Percentiles rank a stretch among this genome's conserved stretches.
Conservation (phyloP, 2,797 vertebrate genomes). For the Chanos chanos region DNA sequence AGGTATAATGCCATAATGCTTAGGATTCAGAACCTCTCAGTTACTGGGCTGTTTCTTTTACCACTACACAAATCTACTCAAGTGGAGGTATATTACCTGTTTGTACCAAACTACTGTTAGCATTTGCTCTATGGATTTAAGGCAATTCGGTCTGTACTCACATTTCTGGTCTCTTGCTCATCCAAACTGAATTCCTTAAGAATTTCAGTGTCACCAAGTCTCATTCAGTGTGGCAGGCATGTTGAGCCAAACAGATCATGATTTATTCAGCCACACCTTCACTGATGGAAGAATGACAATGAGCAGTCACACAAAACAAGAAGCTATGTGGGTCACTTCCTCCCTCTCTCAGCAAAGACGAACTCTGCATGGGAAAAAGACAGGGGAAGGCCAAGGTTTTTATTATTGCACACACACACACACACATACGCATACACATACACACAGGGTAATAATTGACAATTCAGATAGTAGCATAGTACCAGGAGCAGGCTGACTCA, state of each 20-base stretch:
- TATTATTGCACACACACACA: constrained; percentile 26
- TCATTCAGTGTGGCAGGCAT: constrained; percentile 71
- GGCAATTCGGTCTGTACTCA: no score
- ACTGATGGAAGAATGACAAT: constrained; percentile 32
- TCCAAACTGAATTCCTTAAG: constrained; percentile 63
- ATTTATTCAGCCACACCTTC: constrained; percentile 66
- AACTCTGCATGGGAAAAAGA: constrained; percentile 56
- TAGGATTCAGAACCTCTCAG: no score
- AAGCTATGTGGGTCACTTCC: constrained; percentile 76
- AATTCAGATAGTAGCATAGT: constrained; percentile 37
- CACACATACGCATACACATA: constrained; percentile 17
- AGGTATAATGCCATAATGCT: no score
- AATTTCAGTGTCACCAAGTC: constrained; percentile 71
- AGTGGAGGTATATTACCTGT: no score
- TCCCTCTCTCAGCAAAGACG: constrained; percentile 66
- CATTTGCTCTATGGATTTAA: no score
- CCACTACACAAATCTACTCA: no score
- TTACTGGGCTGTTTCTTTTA: no score
- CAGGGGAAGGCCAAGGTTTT: constrained; percentile 31
- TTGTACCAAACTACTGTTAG: no score
- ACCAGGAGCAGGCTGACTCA: constrained; percentile 57
- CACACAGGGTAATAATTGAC: constrained; percentile 31
- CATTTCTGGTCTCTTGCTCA: no score
- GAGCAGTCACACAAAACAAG: constrained; percentile 12
- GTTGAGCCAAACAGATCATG: constrained; percentile 62